phyloP scores from a whole-genome alignment of 1,140 invertebrate species.

The Sinonovacula constricta region DNA sequence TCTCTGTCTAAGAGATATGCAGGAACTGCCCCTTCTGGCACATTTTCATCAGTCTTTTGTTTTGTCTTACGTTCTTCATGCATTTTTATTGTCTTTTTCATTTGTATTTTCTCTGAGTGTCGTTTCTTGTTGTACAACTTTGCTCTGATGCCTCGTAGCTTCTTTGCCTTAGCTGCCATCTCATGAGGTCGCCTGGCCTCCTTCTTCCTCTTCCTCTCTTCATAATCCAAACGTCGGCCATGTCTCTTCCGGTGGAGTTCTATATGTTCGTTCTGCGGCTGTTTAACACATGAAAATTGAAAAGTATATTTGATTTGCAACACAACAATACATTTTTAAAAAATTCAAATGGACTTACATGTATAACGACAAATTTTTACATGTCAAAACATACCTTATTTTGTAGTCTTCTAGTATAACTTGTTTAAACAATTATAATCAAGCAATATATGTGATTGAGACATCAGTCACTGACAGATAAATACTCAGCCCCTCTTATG shows the following conservation, averaged over 20 bases:
- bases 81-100: conserved; percentile 93
- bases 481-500: too few species aligned
- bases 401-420: too few species aligned
- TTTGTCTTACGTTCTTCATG: conserved; percentile 85
- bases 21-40: conserved; percentile 94
- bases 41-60: conserved; percentile 87
- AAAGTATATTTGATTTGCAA: too few species aligned
- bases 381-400: too few species aligned
- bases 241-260: conserved; percentile 97
- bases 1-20: conserved; percentile 98
- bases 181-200: conserved; percentile 96
- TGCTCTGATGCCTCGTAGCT: conserved; percentile 96
- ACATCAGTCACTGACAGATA: too few species aligned
- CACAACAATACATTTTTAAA: too few species aligned
- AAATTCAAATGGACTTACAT: too few species aligned
- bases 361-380: too few species aligned
- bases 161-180: conserved; percentile 92
- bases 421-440: too few species aligned
- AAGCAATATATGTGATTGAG: too few species aligned
- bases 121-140: conserved; percentile 98
- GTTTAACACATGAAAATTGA: too few species aligned
- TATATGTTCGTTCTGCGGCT: conserved; percentile 99
- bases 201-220: conserved; percentile 96
- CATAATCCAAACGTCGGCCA: conserved; percentile 97
- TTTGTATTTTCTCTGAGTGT: conserved; percentile 98